phyloP scores from a whole-genome alignment of 2,797 vertebrate genomes.

The Chelon auratus region DNA sequence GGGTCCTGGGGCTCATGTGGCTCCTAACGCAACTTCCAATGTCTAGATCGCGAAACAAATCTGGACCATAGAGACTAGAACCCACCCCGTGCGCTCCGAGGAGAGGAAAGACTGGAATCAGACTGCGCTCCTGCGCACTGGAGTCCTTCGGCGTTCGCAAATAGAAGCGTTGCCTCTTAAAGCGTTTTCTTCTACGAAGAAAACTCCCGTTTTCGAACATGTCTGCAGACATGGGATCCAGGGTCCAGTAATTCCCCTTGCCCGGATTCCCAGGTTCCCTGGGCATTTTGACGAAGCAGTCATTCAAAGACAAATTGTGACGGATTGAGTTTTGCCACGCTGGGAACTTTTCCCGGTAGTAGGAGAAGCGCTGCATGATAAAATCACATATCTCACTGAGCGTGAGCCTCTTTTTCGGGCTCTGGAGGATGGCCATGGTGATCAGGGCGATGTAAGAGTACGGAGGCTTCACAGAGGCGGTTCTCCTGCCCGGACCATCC shows the following conservation, averaged over 20 bases:
- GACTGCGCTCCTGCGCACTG: constrained; percentile 53
- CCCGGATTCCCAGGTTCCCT: constrained; percentile 89
- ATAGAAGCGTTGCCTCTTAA: constrained; percentile 82
- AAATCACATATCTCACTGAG: constrained; percentile 91
- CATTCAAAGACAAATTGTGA: constrained; percentile 86
- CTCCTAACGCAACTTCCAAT: constrained; percentile 22
- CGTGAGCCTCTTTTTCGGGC: constrained; percentile 87
- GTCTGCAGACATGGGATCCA: constrained; percentile 90
- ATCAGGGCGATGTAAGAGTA: constrained; percentile 93
- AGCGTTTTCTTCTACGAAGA: constrained; percentile 89
- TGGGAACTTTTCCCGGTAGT: constrained; percentile 88
- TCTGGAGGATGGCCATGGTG: constrained; percentile 93
- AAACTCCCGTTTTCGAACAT: constrained; percentile 94
- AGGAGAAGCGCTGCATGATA: constrained; percentile 87
- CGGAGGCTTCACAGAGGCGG: constrained; percentile 84
- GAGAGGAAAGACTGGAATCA: constrained; percentile 43
- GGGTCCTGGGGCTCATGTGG: constrained; percentile 20
- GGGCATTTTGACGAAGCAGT: constrained; percentile 87
- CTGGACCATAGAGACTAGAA: constrained; percentile 45
- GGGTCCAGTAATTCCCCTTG: constrained; percentile 90
- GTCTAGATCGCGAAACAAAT: constrained; percentile 52
- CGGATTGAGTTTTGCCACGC: constrained; percentile 90
- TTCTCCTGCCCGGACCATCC: constrained; percentile 30
- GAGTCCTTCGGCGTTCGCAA: constrained; percentile 56
- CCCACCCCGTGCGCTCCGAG: constrained; percentile 61